phyloP scores from a whole-genome alignment of 2,797 vertebrate species.

The Ciconia nigra region DNA sequence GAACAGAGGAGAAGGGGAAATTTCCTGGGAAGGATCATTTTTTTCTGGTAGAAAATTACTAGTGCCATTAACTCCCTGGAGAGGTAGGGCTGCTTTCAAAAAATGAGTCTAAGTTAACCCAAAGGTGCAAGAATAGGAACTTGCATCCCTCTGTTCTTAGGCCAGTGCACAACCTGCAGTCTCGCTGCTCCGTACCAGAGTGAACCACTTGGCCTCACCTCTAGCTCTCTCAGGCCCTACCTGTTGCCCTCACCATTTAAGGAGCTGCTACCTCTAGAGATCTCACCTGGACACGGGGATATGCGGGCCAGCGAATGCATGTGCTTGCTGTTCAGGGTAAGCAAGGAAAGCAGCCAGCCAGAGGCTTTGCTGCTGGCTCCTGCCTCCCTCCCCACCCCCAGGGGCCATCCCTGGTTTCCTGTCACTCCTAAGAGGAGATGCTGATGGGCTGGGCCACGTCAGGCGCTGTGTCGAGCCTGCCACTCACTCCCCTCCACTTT shows the following conservation, averaged over 20 bases:
- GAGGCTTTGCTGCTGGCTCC: neutral
- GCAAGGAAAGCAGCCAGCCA: neutral
- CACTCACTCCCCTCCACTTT: neutral
- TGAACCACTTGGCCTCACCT: neutral
- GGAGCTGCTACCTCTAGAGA: neutral
- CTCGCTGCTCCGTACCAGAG: neutral
- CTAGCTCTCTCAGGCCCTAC: neutral
- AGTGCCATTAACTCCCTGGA: neutral
- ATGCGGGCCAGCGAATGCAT: accelerated
- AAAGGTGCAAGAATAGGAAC: neutral
- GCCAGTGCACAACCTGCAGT: neutral
- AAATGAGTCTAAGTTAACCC: neutral
- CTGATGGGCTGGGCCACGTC: neutral
- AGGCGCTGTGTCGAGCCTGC: neutral
- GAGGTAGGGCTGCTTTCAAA: neutral
- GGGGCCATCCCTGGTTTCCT: neutral
- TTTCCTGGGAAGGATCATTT: neutral
- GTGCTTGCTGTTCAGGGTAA: neutral
- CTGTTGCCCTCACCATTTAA: neutral
- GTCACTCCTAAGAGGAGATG: neutral
- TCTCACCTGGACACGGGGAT: neutral
- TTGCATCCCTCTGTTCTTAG: neutral
- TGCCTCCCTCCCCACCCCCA: neutral
- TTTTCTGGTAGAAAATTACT: neutral
- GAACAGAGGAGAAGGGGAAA: neutral